phyloP scores from a whole-genome alignment of 2,797 vertebrate species.

The Pteronotus mesoamericanus region DNA sequence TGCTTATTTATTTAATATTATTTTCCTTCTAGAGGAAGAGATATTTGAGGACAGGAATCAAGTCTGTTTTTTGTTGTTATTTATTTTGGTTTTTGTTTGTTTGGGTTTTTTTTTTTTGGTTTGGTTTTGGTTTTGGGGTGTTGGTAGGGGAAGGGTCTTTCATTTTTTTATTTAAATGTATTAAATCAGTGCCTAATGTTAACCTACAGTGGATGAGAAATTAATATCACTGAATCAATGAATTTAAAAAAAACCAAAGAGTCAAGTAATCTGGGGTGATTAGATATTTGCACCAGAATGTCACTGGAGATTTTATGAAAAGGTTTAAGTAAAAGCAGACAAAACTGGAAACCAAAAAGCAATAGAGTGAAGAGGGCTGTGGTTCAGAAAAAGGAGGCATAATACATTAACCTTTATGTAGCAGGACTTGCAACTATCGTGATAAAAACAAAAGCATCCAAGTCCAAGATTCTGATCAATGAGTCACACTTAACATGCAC shows the following conservation, averaged over 20 bases:
- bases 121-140: neutral
- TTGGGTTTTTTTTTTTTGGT: neutral
- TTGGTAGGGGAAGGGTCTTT: rapidly evolving
- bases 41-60: neutral
- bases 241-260: neutral
- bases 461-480: neutral
- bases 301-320: neutral
- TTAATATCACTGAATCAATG: neutral
- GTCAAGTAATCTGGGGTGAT: neutral
- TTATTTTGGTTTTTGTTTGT: neutral
- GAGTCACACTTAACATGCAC: neutral
- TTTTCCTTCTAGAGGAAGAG: neutral
- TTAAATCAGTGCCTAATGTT: neutral
- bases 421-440: neutral
- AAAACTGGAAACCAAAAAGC: neutral
- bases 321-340: neutral
- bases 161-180: neutral
- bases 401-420: neutral
- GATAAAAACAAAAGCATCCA: neutral
- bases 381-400: neutral
- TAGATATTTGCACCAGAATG: neutral
- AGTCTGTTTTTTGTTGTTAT: neutral
- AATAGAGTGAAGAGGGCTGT: neutral
- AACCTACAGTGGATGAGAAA: neutral
- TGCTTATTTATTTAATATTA: neutral